Evolutionary conservation across 2,113 vertebrate species (phyloP).

Genomic region (Nesoenas mayeri): DNA sequence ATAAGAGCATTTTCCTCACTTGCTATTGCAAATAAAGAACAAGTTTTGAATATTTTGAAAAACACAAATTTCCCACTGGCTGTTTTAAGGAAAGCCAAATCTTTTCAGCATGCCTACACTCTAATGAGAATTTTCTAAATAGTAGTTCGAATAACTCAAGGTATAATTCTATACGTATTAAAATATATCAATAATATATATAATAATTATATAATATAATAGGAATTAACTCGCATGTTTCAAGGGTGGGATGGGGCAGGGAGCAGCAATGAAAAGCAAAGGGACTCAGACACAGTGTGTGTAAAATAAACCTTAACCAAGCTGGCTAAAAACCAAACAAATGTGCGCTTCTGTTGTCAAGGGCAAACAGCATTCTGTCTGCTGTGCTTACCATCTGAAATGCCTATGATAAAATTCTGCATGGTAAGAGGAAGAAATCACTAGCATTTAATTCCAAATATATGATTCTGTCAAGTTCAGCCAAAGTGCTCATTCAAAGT

Average conservation of each 20-base stretch:
- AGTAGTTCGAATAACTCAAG: not conserved
- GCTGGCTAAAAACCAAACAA: not conserved
- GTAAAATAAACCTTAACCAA: not conserved
- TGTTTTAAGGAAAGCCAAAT: not conserved
- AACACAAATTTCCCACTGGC: not conserved
- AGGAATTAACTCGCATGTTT: not conserved
- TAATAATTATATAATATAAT: not conserved
- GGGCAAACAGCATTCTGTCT: not conserved
- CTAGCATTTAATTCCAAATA: conserved; percentile 30
- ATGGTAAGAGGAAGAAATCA: conserved; percentile 47
- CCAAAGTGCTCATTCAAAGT: conserved; percentile 52
- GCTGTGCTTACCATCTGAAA: conserved; percentile 11
- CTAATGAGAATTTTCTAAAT: not conserved
- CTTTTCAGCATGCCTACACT: not conserved
- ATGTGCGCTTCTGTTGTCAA: not conserved
- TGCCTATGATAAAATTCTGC: conserved; percentile 12
- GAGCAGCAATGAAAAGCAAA: not conserved
- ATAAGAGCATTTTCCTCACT: not conserved
- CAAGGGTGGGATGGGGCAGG: accelerated
- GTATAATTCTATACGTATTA: not conserved
- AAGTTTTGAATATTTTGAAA: not conserved
- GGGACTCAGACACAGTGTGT: not conserved
- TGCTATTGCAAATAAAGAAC: not conserved
- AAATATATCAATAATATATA: not conserved
- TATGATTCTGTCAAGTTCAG: conserved; percentile 54